Evolutionary conservation across 2,797 vertebrate genomes (phyloP), one percentile per base, ranked within the genome.

Genomic region (Centroberyx gerrardi): DNA sequence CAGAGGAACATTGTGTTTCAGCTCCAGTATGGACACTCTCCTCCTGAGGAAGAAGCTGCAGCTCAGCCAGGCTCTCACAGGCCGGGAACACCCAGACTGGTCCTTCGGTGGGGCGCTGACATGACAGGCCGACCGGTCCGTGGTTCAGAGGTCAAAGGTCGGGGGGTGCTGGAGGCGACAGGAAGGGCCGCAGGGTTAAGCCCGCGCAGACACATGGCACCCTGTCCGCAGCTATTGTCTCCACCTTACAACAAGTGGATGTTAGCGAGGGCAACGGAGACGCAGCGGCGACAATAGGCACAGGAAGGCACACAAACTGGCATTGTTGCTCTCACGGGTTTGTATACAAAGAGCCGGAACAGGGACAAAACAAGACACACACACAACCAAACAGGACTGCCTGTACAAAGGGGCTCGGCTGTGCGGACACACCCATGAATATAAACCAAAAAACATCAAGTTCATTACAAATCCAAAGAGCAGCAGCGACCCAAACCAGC

Each of bases 261-360:
- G 87, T 90, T 71, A 71, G 69, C 62, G 58, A 86, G 90, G 90
- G 85, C 85, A 84, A 1, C 71, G 2, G 84, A 85, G 76, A 84
- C 71, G 18, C 49, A 5, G 68, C 0, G 62, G 76, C 80, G 68
- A 94, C 91, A 93, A 92, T 89, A 73, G 84, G 69, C 82, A 82
- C 93, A 90, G 93, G 93, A 93, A 92, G 77, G 58, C 78, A 82
- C 83, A 87, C 76, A 88, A 84, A 82, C 80, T 78, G 82, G 85
- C 76, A 88, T 92, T 91, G 87, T 92, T 87, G 70, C 69, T 40
- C 56, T 78, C 62, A 17, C 17, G 82, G 77, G 68, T 78, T 73
- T 80, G 81, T 80, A 51, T 69, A 91, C 76, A 85, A 89, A 84
- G 81, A 87, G 71, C 76, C 81, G 82, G 82, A 91, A 88, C 72